These are phyloP conservation scores for Leucophenga varia DNA, from an alignment of 1,140 invertebrate genomes.

Conservation along the genomic window DNA sequence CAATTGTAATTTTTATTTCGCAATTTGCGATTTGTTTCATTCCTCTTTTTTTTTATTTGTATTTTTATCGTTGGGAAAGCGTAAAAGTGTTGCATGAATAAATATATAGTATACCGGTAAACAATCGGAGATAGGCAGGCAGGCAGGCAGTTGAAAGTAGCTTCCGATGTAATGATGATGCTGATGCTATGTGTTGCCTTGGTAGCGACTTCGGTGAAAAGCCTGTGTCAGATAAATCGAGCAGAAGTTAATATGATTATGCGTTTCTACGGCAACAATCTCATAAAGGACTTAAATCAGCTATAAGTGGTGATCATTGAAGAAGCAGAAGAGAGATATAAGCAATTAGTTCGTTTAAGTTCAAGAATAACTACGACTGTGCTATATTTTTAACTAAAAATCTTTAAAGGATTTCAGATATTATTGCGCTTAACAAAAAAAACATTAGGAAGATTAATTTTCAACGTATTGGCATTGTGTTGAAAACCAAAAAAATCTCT, in stretches of 20 bases:
- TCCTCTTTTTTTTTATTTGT: no score
- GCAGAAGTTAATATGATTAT: conserved; percentile 52
- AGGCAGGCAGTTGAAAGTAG: conserved; percentile 11
- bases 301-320: no score
- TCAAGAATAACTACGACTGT: no score
- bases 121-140: conserved; percentile 5
- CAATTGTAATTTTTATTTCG: conserved; percentile 39
- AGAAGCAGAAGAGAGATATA: no score
- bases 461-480: conserved; percentile 28
- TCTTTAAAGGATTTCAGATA: no score
- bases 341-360: no score
- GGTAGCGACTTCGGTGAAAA: no score
- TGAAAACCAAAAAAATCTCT: conserved; percentile 28
- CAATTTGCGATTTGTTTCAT: no score
- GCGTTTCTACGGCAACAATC: conserved; percentile 18
- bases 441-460: conserved; percentile 55
- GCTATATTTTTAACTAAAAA: no score
- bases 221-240: conserved; percentile 55
- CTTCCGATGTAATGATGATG: conserved; percentile 31
- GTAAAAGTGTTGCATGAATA: conserved; percentile 35
- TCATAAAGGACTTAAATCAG: no score
- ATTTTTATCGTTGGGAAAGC: conserved; percentile 50
- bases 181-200: conserved; percentile 23
- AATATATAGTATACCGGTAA: conserved; percentile 8
- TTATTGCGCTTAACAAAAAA: background rate